These are phyloP conservation scores for Polypedilum pembai DNA, from an alignment of 1,140 invertebrate genomes.

Conservation along the genomic window DNA sequence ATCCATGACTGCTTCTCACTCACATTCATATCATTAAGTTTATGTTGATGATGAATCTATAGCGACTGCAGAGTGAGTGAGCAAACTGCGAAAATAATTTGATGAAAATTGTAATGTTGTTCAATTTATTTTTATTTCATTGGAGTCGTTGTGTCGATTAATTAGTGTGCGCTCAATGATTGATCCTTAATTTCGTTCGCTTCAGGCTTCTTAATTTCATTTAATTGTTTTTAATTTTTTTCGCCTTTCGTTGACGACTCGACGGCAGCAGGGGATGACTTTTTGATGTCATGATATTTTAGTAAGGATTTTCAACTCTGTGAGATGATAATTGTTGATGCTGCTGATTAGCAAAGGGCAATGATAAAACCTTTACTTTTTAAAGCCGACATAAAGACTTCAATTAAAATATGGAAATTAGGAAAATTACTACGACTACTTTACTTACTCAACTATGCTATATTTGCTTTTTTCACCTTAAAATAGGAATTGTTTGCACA, in stretches of 20 bases:
- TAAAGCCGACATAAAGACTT: background rate
- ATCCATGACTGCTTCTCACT: background rate
- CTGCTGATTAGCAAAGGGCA: background rate
- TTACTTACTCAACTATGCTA: background rate
- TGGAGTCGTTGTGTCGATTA: slow-evolving; percentile 26
- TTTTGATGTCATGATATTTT: background rate
- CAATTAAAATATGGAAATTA: slow-evolving; percentile 19
- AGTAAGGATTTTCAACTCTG: background rate
- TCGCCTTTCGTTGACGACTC: no score
- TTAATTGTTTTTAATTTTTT: slow-evolving; percentile 20
- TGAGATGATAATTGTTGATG: background rate
- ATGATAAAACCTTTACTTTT: background rate
- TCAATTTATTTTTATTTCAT: slow-evolving; percentile 15
- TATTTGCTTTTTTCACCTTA: background rate
- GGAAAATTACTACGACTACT: background rate
- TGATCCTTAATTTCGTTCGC: slow-evolving; percentile 26
- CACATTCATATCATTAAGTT: background rate
- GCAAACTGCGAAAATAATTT: slow-evolving; percentile 19
- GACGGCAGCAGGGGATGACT: no score
- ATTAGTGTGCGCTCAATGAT: slow-evolving; percentile 22
- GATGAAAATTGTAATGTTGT: slow-evolving; percentile 1
- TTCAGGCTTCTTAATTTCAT: slow-evolving; percentile 28
- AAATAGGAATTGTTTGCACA: slow-evolving; percentile 13
- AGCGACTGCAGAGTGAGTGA: background rate
- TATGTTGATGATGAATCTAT: no score